Evolutionary conservation across 1,140 invertebrate genomes (phyloP), one percentile per base, ranked within the genome.

Genomic region (Parasteatoda tepidariorum): DNA sequence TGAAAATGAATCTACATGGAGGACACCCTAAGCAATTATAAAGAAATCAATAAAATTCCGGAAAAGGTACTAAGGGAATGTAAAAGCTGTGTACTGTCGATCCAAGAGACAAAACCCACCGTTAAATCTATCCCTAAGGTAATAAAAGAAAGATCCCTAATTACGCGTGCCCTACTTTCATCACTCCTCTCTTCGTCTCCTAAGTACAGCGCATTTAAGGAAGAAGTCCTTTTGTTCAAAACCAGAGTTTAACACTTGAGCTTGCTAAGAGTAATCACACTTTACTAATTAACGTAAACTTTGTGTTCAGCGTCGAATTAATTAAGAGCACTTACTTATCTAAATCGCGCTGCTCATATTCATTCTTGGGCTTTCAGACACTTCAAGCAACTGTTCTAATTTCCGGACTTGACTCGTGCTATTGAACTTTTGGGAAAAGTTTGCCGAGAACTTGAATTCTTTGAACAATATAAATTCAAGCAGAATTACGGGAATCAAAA

Each of bases 241-340:
- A 26, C 26, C 15, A 22, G 54, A 33, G 24, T 71, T 71, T 71
- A 71, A 71, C 68, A 71, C 68, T 71, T 71, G 18, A 71, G 26
- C 7, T 31, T 24, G 9, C 57, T 55, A 13, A n/a, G 68, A 57
- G 68, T 71, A 57, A 41, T 22, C 41, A 57, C 48, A 71, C 38
- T 71, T 71, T 31, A 71, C 33, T 26, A 71, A 57, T 26, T 71
- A 71, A 71, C 7, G 41, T 55, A 71, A 71, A 71, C 68, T 71
- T 71, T 57, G 48, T 57, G 28, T 24, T 31, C n/a, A 13, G 26
- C 13, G 3, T 30, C 18, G 48, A 71, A 71, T 71, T 71, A 13
- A 57, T 55, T 57, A 71, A 31, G 68, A 71, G 41, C 30, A 57
- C 54, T n/a, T 30, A 33, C 48, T 55, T 55, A 41, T 54, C 26